Conservation (phyloP, 2,888 invertebrate species). For the Perithous albicinctus region DNA sequence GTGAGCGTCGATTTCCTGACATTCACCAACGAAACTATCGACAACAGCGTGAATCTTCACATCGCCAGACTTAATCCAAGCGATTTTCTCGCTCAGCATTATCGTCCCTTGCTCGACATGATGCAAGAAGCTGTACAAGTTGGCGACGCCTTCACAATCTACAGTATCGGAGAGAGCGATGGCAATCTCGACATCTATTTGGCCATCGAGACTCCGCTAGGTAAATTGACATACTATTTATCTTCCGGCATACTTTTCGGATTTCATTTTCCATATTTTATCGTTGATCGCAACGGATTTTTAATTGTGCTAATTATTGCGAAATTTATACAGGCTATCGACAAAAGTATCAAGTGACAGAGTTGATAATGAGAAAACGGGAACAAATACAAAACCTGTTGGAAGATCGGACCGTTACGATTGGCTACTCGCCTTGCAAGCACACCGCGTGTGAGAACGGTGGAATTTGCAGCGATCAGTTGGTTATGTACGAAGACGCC, state of each 20-base stretch:
- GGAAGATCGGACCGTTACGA: conserved; percentile 87
- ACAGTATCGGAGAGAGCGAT: conserved; percentile 90
- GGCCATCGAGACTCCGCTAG: conserved; percentile 87
- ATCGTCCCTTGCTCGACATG: conserved; percentile 90
- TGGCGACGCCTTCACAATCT: conserved; percentile 89
- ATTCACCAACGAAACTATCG: conserved; percentile 93
- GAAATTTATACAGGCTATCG: conserved; percentile 85
- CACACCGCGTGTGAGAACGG: conserved; percentile 91
- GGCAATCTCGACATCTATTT: conserved; percentile 90
- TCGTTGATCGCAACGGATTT: background rate
- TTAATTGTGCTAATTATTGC: background rate
- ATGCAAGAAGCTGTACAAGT: conserved; percentile 89
- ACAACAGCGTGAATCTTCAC: conserved; percentile 92
- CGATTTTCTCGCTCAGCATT: conserved; percentile 91
- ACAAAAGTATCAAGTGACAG: conserved; percentile 88
- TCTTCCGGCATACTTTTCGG: background rate
- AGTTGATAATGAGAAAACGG: conserved; percentile 88
- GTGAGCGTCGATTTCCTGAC: conserved; percentile 93
- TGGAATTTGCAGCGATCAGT: conserved; percentile 91
- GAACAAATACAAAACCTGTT: conserved; percentile 88
- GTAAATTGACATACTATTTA: conserved; percentile 67
- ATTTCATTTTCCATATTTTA: no score
- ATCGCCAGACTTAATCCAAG: conserved; percentile 91
- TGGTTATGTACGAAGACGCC: conserved; percentile 89
- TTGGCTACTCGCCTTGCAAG: conserved; percentile 93